These are phyloP conservation scores for Acholoe squamosa DNA, from an alignment of 2,888 invertebrate genomes.

Conservation along the genomic window DNA sequence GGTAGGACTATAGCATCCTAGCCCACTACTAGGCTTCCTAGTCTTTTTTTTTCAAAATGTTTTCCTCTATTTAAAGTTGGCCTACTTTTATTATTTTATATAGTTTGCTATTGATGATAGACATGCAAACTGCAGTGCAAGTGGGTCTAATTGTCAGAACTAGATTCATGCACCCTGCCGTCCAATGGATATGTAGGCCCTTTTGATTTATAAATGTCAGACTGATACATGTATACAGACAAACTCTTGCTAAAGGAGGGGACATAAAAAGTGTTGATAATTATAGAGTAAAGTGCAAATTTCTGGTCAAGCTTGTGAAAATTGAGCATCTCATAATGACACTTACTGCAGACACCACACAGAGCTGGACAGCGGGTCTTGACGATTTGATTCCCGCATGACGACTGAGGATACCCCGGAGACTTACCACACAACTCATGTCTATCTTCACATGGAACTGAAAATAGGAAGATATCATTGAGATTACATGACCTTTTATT, in stretches of 20 bases:
- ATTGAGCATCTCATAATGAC: too few species aligned
- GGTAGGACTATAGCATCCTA: not conserved
- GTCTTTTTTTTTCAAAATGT: not conserved
- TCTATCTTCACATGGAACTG: not conserved
- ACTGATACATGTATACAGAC: too few species aligned
- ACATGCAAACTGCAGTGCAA: too few species aligned
- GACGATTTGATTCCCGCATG: not conserved
- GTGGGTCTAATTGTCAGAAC: too few species aligned
- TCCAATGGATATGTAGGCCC: too few species aligned
- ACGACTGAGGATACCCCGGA: not conserved
- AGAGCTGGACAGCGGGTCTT: not conserved
- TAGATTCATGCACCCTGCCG: too few species aligned
- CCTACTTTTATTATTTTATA: not conserved
- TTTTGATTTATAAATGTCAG: too few species aligned
- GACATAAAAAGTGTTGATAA: too few species aligned
- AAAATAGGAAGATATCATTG: not conserved
- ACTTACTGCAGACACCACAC: constrained; percentile 7
- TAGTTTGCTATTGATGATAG: not conserved
- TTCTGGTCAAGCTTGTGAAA: too few species aligned
- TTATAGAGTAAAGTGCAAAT: too few species aligned
- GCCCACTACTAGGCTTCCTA: not conserved
- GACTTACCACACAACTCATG: not conserved
- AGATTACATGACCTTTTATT: not conserved
- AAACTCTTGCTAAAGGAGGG: too few species aligned
- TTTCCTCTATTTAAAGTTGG: not conserved